phyloP scores from a whole-genome alignment of 2,113 vertebrate species.

The Tiliqua scincoides region DNA sequence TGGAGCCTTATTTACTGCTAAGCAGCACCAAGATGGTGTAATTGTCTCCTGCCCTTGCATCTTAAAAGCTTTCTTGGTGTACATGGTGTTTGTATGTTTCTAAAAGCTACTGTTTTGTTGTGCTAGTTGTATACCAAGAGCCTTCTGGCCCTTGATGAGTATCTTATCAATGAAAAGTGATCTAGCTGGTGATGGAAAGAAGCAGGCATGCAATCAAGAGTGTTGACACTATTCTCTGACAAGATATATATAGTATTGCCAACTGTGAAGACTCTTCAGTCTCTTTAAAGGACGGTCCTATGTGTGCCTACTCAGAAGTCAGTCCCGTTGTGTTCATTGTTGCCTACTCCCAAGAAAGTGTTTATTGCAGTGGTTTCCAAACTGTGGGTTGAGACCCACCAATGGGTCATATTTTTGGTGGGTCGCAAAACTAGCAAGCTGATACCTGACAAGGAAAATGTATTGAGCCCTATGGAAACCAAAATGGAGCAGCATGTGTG shows the following conservation, averaged over 20 bases:
- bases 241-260: not conserved
- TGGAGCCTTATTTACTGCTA: too few relatives aligned
- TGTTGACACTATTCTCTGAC: not conserved
- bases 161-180: not conserved
- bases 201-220: not conserved
- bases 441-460: too few relatives aligned
- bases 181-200: not conserved
- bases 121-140: rapidly evolving
- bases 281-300: not conserved
- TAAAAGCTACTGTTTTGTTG: not conserved
- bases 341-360: too few relatives aligned
- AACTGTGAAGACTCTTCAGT: not conserved
- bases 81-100: rapidly evolving
- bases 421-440: too few relatives aligned
- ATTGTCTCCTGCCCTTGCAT: not conserved
- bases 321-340: too few relatives aligned
- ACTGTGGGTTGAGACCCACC: too few relatives aligned
- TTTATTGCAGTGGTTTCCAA: too few relatives aligned
- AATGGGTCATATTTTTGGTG: too few relatives aligned
- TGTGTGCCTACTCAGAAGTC: too few relatives aligned
- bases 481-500: too few relatives aligned
- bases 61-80: not conserved
- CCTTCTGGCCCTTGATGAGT: not conserved
- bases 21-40: rapidly evolving
- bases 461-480: too few relatives aligned